A percentile compares a stretch with the other conserved stretches of the same genome.
Conservation (phyloP, 2,888 invertebrate genomes). For the Octodonta nipae region DNA sequence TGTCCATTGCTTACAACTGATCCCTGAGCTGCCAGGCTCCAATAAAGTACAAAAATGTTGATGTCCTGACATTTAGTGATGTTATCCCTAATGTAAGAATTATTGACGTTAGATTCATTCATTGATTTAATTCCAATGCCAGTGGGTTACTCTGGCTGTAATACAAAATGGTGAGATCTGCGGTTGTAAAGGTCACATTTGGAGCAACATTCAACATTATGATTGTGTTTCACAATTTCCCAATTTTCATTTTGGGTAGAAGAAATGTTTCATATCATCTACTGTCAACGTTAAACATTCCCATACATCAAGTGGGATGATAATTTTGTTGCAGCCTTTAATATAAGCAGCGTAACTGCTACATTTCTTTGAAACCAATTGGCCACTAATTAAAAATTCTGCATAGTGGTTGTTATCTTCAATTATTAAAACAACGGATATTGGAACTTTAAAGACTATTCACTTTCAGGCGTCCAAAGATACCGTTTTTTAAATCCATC, state of each 20-base stretch:
- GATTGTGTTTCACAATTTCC: neutral
- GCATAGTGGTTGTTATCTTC: no score
- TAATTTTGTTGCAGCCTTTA: no score
- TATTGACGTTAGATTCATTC: conserved; percentile 19
- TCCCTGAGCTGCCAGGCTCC: conserved; percentile 18
- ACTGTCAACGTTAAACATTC: no score
- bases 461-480: no score
- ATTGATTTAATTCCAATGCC: conserved; percentile 10
- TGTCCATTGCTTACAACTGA: conserved; percentile 19
- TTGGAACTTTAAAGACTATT: no score
- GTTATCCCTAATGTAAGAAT: conserved; percentile 18
- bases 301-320: no score
- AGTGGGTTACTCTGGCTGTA: conserved; percentile 18
- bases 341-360: no score
- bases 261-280: conserved; percentile 1
- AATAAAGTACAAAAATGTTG: conserved; percentile 30
- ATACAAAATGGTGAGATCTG: conserved; percentile 13
- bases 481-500: no score
- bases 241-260: neutral
- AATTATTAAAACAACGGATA: no score
- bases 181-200: neutral
- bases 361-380: no score
- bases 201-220: no score
- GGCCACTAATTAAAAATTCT: no score
- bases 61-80: conserved; percentile 18